phyloP scores from a whole-genome alignment of 2,888 invertebrate genomes.

The Zeuzera pyrina region DNA sequence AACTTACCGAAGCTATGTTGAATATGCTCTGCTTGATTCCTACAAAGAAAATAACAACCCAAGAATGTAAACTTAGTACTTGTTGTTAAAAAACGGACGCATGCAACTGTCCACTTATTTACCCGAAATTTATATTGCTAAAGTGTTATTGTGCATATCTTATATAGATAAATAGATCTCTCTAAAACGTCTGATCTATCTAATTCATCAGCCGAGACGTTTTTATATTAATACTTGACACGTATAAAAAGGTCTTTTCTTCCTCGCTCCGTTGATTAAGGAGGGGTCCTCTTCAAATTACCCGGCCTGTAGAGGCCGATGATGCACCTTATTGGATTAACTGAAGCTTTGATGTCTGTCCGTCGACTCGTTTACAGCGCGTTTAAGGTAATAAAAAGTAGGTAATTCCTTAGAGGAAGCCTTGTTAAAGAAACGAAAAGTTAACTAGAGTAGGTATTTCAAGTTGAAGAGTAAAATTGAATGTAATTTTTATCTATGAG shows the following conservation, averaged over 20 bases:
- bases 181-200: constrained; percentile 25
- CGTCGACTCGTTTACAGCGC: constrained; percentile 40
- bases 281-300: constrained; percentile 45
- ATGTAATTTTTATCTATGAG: too few species aligned
- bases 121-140: too few species aligned
- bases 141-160: too few species aligned
- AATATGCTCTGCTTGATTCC: too few species aligned
- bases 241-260: constrained; percentile 44
- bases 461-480: too few species aligned
- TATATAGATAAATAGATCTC: not conserved
- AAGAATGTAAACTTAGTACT: too few species aligned
- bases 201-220: constrained; percentile 38
- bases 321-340: constrained; percentile 66
- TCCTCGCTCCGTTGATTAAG: constrained; percentile 52
- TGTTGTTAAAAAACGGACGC: too few species aligned
- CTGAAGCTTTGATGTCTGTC: constrained; percentile 55
- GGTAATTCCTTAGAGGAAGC: constrained; percentile 51
- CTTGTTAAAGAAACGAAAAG: constrained; percentile 41
- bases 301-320: constrained; percentile 41
- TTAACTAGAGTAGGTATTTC: too few species aligned
- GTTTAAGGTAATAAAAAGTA: constrained; percentile 58
- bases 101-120: too few species aligned
- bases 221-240: constrained; percentile 41
- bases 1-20: too few species aligned
- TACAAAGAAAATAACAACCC: too few species aligned